phyloP scores from a whole-genome alignment of 2,113 vertebrate genomes.

The Cranoglanis bouderius region DNA sequence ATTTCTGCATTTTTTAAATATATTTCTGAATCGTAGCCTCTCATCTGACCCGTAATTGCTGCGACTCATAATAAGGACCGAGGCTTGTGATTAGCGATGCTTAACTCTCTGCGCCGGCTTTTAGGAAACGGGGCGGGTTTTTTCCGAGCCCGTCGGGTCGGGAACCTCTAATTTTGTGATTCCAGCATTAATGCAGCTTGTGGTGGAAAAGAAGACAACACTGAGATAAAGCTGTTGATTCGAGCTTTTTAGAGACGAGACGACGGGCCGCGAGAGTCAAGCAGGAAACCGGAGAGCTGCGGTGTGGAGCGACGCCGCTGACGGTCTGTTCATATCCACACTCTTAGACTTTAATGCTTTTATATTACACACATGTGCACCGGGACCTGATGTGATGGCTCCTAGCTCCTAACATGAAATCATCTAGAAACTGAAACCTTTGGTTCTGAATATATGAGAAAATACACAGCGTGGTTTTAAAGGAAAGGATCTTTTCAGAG shows the following conservation, averaged over 20 bases:
- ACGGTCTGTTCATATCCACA: neutral
- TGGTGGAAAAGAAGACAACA: neutral
- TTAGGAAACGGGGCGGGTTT: slow-evolving; percentile 1
- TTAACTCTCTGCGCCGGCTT: slow-evolving; percentile 30
- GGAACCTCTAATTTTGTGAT: slow-evolving; percentile 1
- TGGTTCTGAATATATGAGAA: neutral
- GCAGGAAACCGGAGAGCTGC: neutral
- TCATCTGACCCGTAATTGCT: slow-evolving; percentile 33
- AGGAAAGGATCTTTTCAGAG: neutral
- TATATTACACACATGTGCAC: neutral
- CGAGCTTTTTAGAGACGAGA: neutral
- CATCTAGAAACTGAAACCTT: neutral
- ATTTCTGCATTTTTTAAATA: slow-evolving; percentile 20
- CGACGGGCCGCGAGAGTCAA: neutral
- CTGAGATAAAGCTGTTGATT: neutral
- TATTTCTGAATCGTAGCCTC: slow-evolving; percentile 20
- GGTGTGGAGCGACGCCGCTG: no score
- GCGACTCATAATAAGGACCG: slow-evolving; percentile 18
- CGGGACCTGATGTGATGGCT: neutral
- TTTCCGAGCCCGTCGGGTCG: slow-evolving; percentile 12
- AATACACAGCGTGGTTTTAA: neutral
- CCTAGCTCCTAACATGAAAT: neutral
- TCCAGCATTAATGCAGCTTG: slow-evolving; percentile 17
- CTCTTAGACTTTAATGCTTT: neutral
- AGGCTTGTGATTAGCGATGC: neutral